These are phyloP conservation scores for Cottus gobio DNA, from an alignment of 2,113 vertebrate species.

Conservation along the genomic window DNA sequence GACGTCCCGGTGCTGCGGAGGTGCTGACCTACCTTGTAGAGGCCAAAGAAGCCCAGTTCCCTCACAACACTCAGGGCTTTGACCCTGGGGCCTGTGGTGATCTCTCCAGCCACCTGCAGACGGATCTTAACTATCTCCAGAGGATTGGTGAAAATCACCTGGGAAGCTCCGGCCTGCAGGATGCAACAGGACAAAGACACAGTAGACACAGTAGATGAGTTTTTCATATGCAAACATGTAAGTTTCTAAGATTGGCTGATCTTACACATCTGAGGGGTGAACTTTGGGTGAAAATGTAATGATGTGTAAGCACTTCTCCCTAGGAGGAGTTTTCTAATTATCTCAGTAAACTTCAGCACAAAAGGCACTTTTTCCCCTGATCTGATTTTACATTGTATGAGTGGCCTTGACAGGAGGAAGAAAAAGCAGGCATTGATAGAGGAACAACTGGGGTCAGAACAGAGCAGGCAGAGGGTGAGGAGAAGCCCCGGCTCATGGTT, in stretches of 20 bases:
- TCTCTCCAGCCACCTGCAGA: conserved; percentile 98
- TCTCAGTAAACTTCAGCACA: conserved; percentile 77
- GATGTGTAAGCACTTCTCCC: conserved; percentile 75
- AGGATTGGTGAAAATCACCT: conserved; percentile 99
- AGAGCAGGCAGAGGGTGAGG: conserved; percentile 82
- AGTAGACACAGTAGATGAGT: neutral
- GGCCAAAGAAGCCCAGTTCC: conserved; percentile 96
- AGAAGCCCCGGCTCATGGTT: conserved; percentile 78
- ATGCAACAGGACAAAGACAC: conserved; percentile 20
- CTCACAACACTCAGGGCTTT: conserved; percentile 92
- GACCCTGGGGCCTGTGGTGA: conserved; percentile 95
- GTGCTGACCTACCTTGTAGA: conserved; percentile 93
- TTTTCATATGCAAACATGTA: conserved; percentile 12
- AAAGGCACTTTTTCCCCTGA: conserved; percentile 58
- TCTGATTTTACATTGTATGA: conserved; percentile 56
- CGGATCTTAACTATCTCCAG: conserved; percentile 99
- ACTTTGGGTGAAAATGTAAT: conserved; percentile 57
- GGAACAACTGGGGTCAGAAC: conserved; percentile 83
- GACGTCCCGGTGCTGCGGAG: conserved; percentile 54
- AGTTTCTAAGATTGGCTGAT: conserved; percentile 14
- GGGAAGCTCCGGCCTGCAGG: conserved; percentile 94
- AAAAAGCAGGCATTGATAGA: conserved; percentile 84
- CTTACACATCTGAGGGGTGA: conserved; percentile 44
- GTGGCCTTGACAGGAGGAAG: conserved; percentile 70
- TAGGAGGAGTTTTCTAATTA: conserved; percentile 69